These are phyloP conservation scores for Eilema caniola DNA, from an alignment of 2,888 invertebrate species.

Conservation along the genomic window DNA sequence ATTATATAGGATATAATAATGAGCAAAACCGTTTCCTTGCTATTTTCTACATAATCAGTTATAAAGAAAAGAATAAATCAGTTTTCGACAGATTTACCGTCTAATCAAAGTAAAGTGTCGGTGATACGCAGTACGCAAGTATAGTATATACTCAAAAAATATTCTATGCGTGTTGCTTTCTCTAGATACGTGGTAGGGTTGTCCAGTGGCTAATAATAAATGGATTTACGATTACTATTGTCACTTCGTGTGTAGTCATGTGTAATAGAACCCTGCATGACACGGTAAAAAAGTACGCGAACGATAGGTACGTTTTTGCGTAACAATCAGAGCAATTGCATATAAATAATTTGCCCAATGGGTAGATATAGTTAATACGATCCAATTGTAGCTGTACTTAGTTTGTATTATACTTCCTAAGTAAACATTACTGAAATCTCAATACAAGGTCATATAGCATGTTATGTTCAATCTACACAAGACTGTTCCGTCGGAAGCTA, in stretches of 20 bases:
- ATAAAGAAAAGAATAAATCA: no score
- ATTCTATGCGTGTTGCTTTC: slow-evolving; percentile 9
- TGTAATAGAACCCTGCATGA: no score
- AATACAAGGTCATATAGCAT: slow-evolving; percentile 58
- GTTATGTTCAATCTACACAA: slow-evolving; percentile 55
- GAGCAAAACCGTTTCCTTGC: neutral
- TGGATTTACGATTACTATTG: slow-evolving; percentile 52
- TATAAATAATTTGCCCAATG: slow-evolving; percentile 35
- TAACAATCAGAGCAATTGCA: slow-evolving; percentile 32
- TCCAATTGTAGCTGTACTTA: slow-evolving; percentile 35
- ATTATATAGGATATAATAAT: neutral
- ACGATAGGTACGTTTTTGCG: slow-evolving; percentile 25
- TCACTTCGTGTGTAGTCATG: slow-evolving; percentile 14
- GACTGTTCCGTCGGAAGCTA: slow-evolving; percentile 66
- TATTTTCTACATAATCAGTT: no score
- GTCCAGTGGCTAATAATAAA: slow-evolving; percentile 39
- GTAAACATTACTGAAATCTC: slow-evolving; percentile 49
- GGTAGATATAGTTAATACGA: slow-evolving; percentile 46
- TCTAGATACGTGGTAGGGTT: slow-evolving; percentile 51
- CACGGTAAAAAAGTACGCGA: neutral
- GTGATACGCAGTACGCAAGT: neutral
- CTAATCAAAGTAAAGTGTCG: no score
- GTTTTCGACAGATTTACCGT: no score
- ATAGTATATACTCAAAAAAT: slow-evolving; percentile 20
- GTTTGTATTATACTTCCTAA: slow-evolving; percentile 53